Percentiles rank a stretch among this genome's conserved stretches.
Evolutionary conservation across 2,888 invertebrate genomes (phyloP).

Genomic region (Escarpia spicata): DNA sequence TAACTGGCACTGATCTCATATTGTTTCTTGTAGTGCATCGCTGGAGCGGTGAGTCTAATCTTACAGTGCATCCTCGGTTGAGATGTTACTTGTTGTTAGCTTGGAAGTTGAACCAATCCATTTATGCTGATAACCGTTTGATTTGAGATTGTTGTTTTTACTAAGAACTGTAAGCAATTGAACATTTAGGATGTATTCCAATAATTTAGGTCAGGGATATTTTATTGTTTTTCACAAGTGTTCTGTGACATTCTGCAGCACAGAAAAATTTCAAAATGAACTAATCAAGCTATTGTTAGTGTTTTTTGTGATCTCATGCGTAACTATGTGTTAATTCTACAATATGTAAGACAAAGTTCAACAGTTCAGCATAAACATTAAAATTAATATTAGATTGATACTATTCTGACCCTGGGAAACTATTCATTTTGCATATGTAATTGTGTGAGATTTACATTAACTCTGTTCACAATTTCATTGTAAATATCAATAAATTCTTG

Average conservation of each 20-base stretch:
- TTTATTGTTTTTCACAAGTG: not conserved
- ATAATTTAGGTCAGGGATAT: not conserved
- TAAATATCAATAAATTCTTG: not conserved
- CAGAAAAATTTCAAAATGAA: not conserved
- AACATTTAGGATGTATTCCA: not conserved
- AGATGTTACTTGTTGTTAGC: not conserved
- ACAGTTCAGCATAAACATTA: not conserved
- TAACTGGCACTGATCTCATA: not conserved
- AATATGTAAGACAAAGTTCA: too few relatives aligned
- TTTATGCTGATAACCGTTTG: not conserved
- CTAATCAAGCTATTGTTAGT: not conserved
- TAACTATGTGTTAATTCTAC: not conserved
- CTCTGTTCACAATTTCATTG: not conserved
- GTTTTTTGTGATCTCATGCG: not conserved
- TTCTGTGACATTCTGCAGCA: not conserved
- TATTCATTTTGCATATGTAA: not conserved
- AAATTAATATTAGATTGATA: not conserved
- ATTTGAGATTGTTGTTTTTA: not conserved
- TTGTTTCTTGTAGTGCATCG: conserved; percentile 16
- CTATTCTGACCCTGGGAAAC: not conserved
- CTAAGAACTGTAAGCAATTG: not conserved
- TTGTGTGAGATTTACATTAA: not conserved
- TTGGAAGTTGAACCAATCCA: not conserved
- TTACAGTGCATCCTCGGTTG: not conserved
- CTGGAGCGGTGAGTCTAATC: not conserved